Evolutionary conservation across 2,113 vertebrate genomes (phyloP).

Genomic region (Thalassarche chlororhynchos): DNA sequence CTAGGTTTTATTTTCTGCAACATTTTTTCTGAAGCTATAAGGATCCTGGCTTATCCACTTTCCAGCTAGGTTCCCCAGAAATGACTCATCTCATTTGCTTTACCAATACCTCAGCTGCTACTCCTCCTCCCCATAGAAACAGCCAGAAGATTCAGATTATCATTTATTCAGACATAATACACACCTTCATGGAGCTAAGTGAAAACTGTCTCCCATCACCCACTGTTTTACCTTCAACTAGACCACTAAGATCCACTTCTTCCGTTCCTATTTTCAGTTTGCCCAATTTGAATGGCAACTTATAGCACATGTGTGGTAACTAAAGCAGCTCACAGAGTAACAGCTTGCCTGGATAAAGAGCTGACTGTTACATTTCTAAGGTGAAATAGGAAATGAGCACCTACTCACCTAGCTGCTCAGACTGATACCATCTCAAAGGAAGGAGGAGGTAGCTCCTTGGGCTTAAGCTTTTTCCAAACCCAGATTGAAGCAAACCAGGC

Average conservation of each 20-base stretch:
- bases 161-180: not conserved
- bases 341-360: not conserved
- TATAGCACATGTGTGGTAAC: not conserved
- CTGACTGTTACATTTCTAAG: not conserved
- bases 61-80: not conserved
- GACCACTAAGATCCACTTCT: not conserved
- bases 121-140: not conserved
- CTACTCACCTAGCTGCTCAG: not conserved
- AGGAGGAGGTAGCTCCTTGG: not conserved
- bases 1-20: conserved; percentile 38
- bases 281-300: not conserved
- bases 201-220: not conserved
- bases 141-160: not conserved
- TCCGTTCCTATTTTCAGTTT: not conserved
- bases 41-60: not conserved
- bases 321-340: not conserved
- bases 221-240: not conserved
- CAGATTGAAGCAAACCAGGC: not conserved
- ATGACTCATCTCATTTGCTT: conserved; percentile 13
- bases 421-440: not conserved
- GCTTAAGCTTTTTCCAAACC: not conserved
- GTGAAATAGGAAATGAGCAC: not conserved
- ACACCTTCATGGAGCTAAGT: not conserved
- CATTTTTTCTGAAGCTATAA: not conserved
- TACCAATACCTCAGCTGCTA: not conserved